Conservation (phyloP, 2,797 vertebrate species). For the Poecilia velifera region DNA sequence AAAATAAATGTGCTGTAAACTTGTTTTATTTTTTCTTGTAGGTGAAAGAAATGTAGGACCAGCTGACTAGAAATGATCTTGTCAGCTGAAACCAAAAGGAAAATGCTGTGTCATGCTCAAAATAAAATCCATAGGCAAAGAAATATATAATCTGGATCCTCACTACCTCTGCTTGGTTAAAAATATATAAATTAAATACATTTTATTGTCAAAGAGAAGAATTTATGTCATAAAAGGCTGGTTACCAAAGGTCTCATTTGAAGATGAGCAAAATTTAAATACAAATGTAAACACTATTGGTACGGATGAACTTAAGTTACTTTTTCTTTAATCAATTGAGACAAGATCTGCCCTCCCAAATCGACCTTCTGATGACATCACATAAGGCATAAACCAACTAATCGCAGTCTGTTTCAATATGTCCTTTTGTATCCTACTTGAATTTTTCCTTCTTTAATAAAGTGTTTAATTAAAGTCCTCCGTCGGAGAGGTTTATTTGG, state of each 20-base stretch:
- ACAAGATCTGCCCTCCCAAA: not conserved
- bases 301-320: not conserved
- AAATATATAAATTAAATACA: too few species aligned
- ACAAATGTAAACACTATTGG: not conserved
- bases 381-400: not conserved
- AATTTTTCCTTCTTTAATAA: not conserved
- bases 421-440: not conserved
- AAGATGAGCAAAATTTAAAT: not conserved
- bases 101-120: not conserved
- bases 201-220: not conserved
- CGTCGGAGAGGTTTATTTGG: not conserved
- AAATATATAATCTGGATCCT: not conserved
- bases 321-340: not conserved
- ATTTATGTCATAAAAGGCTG: not conserved
- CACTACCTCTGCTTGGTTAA: too few species aligned
- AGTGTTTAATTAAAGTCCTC: not conserved
- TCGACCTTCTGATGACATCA: not conserved
- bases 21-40: not conserved
- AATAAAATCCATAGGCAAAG: not conserved
- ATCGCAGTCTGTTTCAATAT: not conserved
- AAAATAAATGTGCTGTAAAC: not conserved
- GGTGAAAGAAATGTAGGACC: not conserved
- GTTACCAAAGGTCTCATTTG: too few species aligned
- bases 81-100: not conserved
- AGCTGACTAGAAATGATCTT: not conserved